phyloP scores from a whole-genome alignment of 1,140 invertebrate species.

The Chrysopa pallens region DNA sequence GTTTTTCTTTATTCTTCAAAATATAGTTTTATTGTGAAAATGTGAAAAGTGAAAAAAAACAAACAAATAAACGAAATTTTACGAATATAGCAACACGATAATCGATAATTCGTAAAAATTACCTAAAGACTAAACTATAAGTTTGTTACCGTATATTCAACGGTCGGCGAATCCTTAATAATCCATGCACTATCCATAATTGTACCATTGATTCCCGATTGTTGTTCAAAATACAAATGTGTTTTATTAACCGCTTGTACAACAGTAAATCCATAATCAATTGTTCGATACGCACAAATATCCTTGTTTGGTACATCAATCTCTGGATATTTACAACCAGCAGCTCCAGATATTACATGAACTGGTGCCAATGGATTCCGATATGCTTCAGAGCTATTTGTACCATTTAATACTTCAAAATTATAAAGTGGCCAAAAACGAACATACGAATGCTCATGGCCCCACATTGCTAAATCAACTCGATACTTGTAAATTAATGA shows the following conservation, averaged over 20 bases:
- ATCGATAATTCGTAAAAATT: no score
- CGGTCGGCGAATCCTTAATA: conserved; percentile 34
- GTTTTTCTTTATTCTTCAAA: no score
- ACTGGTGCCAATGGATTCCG: conserved; percentile 76
- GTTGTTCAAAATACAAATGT: conserved; percentile 83
- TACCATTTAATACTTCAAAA: conserved; percentile 70
- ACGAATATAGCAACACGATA: no score
- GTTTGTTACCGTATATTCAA: no score
- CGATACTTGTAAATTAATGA: conserved; percentile 70
- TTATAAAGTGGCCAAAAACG: conserved; percentile 86
- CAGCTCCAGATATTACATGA: conserved; percentile 85
- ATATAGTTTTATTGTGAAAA: no score
- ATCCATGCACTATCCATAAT: conserved; percentile 61
- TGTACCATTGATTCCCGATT: conserved; percentile 67
- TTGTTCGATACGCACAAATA: conserved; percentile 46
- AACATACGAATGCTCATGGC: conserved; percentile 93
- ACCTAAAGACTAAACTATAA: no score
- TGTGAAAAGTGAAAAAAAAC: no score
- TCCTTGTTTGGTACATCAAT: no score
- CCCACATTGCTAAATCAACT: conserved; percentile 90
- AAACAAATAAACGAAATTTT: no score
- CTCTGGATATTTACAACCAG: conserved; percentile 46
- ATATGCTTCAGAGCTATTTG: conserved; percentile 48
- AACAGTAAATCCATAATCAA: conserved; percentile 87
- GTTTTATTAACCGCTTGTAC: conserved; percentile 64